These are phyloP conservation scores for Drosophila nr. fundita DNA, from an alignment of 2,888 invertebrate species.

Conservation along the genomic window DNA sequence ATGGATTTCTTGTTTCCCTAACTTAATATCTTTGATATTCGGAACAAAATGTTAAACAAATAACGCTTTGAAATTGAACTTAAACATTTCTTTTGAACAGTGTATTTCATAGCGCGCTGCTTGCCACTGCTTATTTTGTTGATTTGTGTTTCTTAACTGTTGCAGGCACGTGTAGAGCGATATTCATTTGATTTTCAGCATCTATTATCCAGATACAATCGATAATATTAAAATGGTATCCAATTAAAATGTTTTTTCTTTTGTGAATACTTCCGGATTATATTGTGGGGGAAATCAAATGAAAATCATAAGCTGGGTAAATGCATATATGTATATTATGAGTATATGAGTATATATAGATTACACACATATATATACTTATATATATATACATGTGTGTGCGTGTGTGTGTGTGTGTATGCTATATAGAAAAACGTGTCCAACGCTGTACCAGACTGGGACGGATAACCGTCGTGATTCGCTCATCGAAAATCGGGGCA, in stretches of 20 bases:
- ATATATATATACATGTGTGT: background rate
- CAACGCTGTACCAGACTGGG: slow-evolving; percentile 69
- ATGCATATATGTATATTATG: background rate
- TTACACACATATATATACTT: too few species aligned
- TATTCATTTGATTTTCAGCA: slow-evolving; percentile 29
- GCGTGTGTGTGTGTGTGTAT: background rate
- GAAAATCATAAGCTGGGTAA: background rate
- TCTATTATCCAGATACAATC: slow-evolving; percentile 57
- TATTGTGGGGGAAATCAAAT: background rate
- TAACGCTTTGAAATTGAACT: background rate
- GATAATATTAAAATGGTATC: slow-evolving; percentile 11
- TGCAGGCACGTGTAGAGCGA: slow-evolving; percentile 1
- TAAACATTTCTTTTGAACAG: background rate
- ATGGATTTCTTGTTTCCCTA: background rate
- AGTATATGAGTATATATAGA: background rate
- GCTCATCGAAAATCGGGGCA: slow-evolving; percentile 66
- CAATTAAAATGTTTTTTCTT: slow-evolving; percentile 11
- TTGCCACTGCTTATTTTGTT: background rate
- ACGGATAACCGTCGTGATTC: slow-evolving; percentile 34
- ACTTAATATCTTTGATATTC: background rate
- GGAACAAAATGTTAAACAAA: background rate
- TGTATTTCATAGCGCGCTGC: slow-evolving; percentile 2
- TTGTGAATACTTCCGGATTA: slow-evolving; percentile 4
- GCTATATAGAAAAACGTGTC: slow-evolving; percentile 65
- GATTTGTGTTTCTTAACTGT: background rate